A percentile compares a stretch with the other conserved stretches of the same genome.
phyloP scores from a whole-genome alignment of 2,888 invertebrate species.

The Apodemia zela region DNA sequence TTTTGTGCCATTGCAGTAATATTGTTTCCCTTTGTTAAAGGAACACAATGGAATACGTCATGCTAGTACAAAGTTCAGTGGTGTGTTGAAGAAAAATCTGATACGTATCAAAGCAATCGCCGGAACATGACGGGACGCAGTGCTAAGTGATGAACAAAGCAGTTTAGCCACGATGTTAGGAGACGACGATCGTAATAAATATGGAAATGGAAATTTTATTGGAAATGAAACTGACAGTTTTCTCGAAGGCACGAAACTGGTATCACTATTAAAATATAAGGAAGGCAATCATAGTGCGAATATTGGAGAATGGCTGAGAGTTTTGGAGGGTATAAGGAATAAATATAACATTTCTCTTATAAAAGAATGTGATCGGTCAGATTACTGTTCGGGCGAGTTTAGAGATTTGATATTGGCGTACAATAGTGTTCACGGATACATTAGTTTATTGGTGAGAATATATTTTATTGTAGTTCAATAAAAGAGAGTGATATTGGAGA shows the following conservation, averaged over 20 bases:
- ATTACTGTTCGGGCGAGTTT: slow-evolving; percentile 82
- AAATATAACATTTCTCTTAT: slow-evolving; percentile 57
- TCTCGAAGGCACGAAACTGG: slow-evolving; percentile 56
- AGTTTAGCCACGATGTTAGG: slow-evolving; percentile 50
- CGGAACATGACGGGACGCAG: slow-evolving; percentile 23
- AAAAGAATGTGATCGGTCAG: slow-evolving; percentile 60
- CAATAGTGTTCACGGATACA: slow-evolving; percentile 88
- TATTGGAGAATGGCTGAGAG: slow-evolving; percentile 58
- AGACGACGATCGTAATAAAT: slow-evolving; percentile 49
- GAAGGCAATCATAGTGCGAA: slow-evolving; percentile 50
- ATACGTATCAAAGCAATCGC: slow-evolving; percentile 23
- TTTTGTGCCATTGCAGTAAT: not conserved
- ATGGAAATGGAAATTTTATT: slow-evolving; percentile 32
- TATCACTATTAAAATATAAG: slow-evolving; percentile 53
- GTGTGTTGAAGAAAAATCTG: slow-evolving; percentile 15
- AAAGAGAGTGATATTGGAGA: not conserved
- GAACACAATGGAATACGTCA: slow-evolving; percentile 18
- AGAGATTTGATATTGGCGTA: slow-evolving; percentile 83
- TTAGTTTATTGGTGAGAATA: slow-evolving; percentile 86
- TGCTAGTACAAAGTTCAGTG: slow-evolving; percentile 14
- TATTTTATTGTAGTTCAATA: slow-evolving; percentile 13
- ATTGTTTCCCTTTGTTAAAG: slow-evolving; percentile 18
- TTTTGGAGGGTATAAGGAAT: slow-evolving; percentile 57
- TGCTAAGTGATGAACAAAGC: slow-evolving; percentile 58
- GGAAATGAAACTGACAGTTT: slow-evolving; percentile 46